Conservation (phyloP, 2,113 vertebrate species). For the Catagonus wagneri region DNA sequence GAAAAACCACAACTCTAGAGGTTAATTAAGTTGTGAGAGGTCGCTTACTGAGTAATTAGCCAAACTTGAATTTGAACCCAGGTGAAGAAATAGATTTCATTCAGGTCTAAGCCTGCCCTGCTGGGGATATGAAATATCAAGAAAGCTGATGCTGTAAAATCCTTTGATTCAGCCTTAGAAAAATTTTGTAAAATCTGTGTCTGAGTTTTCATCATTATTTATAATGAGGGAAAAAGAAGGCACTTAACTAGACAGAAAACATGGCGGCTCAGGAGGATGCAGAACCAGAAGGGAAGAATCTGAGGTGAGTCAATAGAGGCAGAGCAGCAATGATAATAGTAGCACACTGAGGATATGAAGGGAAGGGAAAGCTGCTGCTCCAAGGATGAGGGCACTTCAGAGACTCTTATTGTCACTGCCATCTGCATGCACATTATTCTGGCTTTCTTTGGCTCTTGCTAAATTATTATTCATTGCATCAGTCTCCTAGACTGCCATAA, state of each 20-base stretch:
- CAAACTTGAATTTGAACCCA: slow-evolving; percentile 52
- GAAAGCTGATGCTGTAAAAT: neutral
- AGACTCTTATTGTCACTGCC: fast-evolving
- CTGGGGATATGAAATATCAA: neutral
- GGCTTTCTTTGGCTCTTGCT: neutral
- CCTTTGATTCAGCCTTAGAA: neutral
- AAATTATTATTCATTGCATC: neutral
- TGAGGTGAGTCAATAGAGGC: neutral
- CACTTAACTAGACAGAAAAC: neutral
- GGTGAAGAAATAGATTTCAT: slow-evolving; percentile 42
- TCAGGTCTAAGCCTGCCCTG: neutral
- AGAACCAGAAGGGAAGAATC: neutral
- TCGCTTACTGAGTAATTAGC: slow-evolving; percentile 56
- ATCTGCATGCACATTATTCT: fast-evolving
- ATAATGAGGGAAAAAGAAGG: neutral
- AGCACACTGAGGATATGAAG: fast-evolving
- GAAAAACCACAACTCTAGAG: slow-evolving; percentile 31
- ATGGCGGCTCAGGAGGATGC: neutral
- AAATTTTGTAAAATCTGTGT: neutral
- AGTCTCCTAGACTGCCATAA: neutral
- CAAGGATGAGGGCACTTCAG: fast-evolving
- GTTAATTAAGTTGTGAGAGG: slow-evolving; percentile 70
- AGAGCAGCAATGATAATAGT: fast-evolving
- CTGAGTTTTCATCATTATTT: neutral
- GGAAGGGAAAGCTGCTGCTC: fast-evolving